Base-by-base conservation (phyloP, 92 coral and sea anemone species). In the Parazoanthus darwini region DNA sequence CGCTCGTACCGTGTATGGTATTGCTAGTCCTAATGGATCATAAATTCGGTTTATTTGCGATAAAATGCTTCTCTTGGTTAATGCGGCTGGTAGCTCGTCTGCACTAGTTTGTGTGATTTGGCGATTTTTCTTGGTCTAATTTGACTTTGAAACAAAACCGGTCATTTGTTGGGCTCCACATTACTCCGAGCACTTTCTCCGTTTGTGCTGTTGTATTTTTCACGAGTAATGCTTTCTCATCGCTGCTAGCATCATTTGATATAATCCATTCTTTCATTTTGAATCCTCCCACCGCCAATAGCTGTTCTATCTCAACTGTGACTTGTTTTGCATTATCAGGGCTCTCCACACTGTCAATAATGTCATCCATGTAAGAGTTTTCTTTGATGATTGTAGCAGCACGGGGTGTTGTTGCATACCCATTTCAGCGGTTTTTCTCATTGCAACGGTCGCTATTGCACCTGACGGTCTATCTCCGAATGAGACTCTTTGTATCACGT, bases 21-120 rank as follows among this genome's bases (percentile, higher is more conserved):
- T 77, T 10, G 92, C 92, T 16, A 89, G 76, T 11, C 92, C 92
- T 23, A 86, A 18, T 9, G 89, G 94, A 73, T 92, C 90, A 37
- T 92, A 92, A 74, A 85, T 89, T 33, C 90, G 71, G 88, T 89
- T 86, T 63, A 83, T 59, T 73, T 92, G 92, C 25, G 91, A 90
- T 16, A 92, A 66, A 3, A 91, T 56, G 42, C 81, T 76, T 20
- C 90, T 66, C 76, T 87, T 87, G 8, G 90, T 91, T 23, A 88
- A 88, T 20, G 39, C 44, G 10, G 33, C 18, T 46, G 91, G 85
- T 26, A 86, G 59, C 10, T 65, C n/a, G 25, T 66, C 70, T 10
- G 33, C 33, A 13, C 76, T 71, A 71, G 76, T 33, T 71, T 71
- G 76, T 71, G 76, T 71, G 36, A 23, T 29, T 6, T 23, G 37